phyloP scores from a whole-genome alignment of 2,888 invertebrate species.

The Odontomyia ornata region DNA sequence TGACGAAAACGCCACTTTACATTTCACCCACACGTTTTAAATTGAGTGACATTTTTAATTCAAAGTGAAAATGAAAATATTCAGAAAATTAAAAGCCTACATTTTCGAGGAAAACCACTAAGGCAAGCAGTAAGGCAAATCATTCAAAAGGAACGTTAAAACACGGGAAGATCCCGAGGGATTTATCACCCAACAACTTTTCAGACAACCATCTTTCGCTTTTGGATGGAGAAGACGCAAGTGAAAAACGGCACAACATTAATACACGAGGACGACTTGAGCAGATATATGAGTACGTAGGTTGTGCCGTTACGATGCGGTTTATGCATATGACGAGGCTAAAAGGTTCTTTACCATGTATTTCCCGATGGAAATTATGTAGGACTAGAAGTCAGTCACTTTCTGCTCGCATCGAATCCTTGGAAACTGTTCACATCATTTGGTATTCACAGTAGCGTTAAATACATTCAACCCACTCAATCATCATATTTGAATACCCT shows the following conservation, averaged over 20 bases:
- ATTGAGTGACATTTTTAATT: no score
- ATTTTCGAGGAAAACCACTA: not conserved
- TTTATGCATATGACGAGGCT: not conserved
- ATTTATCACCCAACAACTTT: not conserved
- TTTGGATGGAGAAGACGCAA: not conserved
- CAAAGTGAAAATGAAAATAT: not conserved
- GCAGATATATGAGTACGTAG: not conserved
- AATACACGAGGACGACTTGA: not conserved
- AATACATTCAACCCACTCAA: conserved; percentile 27
- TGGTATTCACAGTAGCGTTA: conserved; percentile 10
- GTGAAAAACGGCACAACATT: conserved; percentile 24
- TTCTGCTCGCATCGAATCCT: not conserved
- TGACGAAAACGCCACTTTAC: no score
- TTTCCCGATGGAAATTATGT: conserved; percentile 30
- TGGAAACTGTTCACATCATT: conserved; percentile 10
- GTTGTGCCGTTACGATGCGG: not conserved
- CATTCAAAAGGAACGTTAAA: not conserved
- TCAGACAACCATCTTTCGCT: not conserved
- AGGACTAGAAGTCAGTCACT: not conserved
- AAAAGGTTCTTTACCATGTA: conserved; percentile 17
- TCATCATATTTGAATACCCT: not conserved
- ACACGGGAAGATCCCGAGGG: not conserved
- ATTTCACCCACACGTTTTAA: no score
- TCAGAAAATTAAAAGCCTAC: conserved; percentile 4
- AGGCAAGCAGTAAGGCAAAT: not conserved